A percentile compares a stretch with the other conserved stretches of the same genome.
Evolutionary conservation across 2,113 vertebrate genomes (phyloP).

Genomic region (Microcebus tavaratra): DNA sequence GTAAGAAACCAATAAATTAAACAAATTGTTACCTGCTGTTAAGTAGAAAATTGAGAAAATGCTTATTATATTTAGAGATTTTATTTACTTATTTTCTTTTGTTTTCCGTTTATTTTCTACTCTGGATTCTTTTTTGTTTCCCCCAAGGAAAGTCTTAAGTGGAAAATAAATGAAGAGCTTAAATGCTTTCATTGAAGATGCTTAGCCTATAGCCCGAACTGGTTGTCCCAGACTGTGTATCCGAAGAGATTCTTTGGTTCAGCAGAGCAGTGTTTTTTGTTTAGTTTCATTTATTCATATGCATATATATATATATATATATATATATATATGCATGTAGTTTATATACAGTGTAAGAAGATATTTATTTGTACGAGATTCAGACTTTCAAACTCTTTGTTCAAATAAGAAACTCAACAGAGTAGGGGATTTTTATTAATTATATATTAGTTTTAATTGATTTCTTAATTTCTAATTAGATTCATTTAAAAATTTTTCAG

Average conservation of each 20-base stretch:
- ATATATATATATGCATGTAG: not conserved
- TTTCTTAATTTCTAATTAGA: slow-evolving; percentile 25
- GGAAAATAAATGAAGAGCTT: not conserved
- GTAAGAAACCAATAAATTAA: not conserved
- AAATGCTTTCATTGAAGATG: not conserved
- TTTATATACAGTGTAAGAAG: not conserved
- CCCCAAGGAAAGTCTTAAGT: not conserved
- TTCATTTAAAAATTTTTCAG: not conserved
- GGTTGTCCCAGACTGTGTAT: not conserved
- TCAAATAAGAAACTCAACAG: not conserved
- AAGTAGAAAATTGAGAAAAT: not conserved
- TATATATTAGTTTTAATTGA: not conserved
- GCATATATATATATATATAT: not conserved
- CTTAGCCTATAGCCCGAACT: not conserved
- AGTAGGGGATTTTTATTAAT: not conserved
- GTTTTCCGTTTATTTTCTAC: not conserved
- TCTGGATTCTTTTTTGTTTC: not conserved
- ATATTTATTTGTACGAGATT: not conserved
- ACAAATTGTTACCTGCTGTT: not conserved
- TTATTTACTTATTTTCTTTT: not conserved
- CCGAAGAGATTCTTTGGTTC: not conserved
- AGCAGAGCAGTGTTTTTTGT: not conserved
- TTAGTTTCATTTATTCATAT: not conserved
- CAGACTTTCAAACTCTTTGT: not conserved
- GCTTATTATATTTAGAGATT: not conserved